phyloP scores from a whole-genome alignment of 2,113 vertebrate species.

The Pogona vitticeps region DNA sequence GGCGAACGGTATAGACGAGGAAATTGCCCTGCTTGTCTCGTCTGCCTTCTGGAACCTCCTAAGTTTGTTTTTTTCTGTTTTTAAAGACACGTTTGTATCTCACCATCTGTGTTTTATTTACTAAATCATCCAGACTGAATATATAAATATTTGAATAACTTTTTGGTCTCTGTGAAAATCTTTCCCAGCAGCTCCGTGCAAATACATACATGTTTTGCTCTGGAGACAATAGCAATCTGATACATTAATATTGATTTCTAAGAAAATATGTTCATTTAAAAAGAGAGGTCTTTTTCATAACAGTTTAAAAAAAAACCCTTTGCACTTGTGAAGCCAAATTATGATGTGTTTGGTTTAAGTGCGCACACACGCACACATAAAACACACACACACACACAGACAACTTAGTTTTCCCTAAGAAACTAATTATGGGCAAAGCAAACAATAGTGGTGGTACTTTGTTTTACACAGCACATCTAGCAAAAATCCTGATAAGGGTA shows the following conservation, averaged over 20 bases:
- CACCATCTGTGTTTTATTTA: conserved; percentile 76
- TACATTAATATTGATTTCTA: conserved; percentile 81
- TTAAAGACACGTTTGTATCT: conserved; percentile 44
- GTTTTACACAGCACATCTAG: conserved; percentile 32
- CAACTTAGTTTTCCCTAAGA: conserved; percentile 72
- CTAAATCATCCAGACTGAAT: conserved; percentile 71
- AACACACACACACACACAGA: too few relatives aligned
- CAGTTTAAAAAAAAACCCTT: conserved; percentile 56
- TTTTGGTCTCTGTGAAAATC: conserved; percentile 76
- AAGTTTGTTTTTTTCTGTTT: conserved; percentile 9
- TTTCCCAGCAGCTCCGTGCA: conserved; percentile 71
- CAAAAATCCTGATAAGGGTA: conserved; percentile 50
- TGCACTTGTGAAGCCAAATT: conserved; percentile 69
- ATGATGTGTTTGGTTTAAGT: neutral
- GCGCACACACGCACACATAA: too few relatives aligned
- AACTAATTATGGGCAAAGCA: conserved; percentile 72
- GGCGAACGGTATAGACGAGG: neutral
- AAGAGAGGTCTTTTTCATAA: conserved; percentile 62
- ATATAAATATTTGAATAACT: conserved; percentile 81
- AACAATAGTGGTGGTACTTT: conserved; percentile 62
- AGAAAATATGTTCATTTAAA: conserved; percentile 74
- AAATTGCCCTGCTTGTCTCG: neutral
- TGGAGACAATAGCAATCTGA: conserved; percentile 73
- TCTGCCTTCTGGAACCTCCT: conserved; percentile 39
- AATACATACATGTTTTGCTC: conserved; percentile 72